A percentile compares a stretch with the other conserved stretches of the same genome.
Conservation (phyloP, 1,140 invertebrate species). For the Leptopilina clavipes region DNA sequence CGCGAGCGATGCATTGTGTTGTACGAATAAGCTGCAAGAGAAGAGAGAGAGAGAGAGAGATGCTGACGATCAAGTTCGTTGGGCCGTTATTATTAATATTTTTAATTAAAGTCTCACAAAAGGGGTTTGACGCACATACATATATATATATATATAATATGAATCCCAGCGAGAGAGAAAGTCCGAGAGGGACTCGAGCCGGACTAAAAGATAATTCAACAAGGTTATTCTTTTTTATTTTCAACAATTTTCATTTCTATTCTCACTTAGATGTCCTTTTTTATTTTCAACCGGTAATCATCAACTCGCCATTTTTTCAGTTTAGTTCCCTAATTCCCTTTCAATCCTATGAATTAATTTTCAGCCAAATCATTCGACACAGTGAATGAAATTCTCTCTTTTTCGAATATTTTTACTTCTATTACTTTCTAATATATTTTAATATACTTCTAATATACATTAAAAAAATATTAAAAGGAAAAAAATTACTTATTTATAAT, state of each 20-base stretch:
- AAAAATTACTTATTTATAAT: too few species aligned
- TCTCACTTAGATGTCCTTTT: neutral
- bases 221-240: neutral
- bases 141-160: too few species aligned
- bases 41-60: neutral
- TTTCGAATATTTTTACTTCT: too few species aligned
- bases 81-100: conserved; percentile 28
- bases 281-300: neutral
- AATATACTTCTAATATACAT: too few species aligned
- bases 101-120: conserved; percentile 27
- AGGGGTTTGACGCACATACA: neutral
- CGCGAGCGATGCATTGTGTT: conserved; percentile 10
- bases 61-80: neutral
- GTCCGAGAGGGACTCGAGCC: neutral
- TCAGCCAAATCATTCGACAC: too few species aligned
- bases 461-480: too few species aligned
- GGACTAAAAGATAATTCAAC: neutral
- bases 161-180: neutral
- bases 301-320: neutral
- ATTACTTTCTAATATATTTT: too few species aligned
- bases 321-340: too few species aligned
- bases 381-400: too few species aligned
- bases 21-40: neutral
- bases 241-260: neutral
- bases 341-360: too few species aligned